Percentiles rank a stretch among this genome's conserved stretches.
phyloP scores from a whole-genome alignment of 1,140 invertebrate species.

The Idris sp. region DNA sequence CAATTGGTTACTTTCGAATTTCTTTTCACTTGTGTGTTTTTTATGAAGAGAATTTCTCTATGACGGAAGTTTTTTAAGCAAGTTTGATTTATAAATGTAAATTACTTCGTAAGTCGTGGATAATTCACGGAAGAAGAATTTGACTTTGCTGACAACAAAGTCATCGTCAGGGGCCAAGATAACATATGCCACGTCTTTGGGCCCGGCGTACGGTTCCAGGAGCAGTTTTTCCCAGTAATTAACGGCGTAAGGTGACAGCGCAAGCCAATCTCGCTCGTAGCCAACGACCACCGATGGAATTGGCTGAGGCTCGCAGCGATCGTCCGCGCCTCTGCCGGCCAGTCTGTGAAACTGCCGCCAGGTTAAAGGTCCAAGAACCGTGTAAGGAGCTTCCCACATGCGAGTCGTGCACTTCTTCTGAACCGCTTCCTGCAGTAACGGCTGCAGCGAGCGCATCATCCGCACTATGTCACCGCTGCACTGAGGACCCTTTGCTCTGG shows the following conservation, averaged over 20 bases:
- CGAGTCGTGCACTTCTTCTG: constrained; percentile 93
- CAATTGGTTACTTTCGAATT: no score
- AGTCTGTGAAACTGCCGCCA: constrained; percentile 98
- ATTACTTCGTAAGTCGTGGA: constrained; percentile 93
- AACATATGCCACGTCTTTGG: constrained; percentile 95
- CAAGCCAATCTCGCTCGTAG: constrained; percentile 96
- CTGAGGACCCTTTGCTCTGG: constrained; percentile 87
- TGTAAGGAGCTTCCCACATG: constrained; percentile 90
- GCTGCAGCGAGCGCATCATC: constrained; percentile 93
- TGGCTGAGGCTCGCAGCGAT: constrained; percentile 96
- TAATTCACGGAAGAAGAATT: constrained; percentile 94
- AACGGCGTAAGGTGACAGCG: constrained; percentile 93
- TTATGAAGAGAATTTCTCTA: no score
- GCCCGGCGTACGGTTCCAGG: constrained; percentile 95
- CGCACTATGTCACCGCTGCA: constrained; percentile 95
- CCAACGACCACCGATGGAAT: constrained; percentile 96
- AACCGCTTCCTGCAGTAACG: constrained; percentile 95
- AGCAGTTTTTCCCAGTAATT: constrained; percentile 96
- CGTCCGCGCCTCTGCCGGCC: constrained; percentile 94
- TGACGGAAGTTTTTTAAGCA: no score
- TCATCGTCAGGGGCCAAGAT: constrained; percentile 96
- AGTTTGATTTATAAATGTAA: no score
- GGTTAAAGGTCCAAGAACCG: constrained; percentile 93
- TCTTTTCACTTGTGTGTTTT: no score
- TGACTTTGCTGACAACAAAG: constrained; percentile 86